These are phyloP conservation scores for Phrynocephalus versicolor DNA, from an alignment of 2,113 vertebrate genomes.

Conservation along the genomic window DNA sequence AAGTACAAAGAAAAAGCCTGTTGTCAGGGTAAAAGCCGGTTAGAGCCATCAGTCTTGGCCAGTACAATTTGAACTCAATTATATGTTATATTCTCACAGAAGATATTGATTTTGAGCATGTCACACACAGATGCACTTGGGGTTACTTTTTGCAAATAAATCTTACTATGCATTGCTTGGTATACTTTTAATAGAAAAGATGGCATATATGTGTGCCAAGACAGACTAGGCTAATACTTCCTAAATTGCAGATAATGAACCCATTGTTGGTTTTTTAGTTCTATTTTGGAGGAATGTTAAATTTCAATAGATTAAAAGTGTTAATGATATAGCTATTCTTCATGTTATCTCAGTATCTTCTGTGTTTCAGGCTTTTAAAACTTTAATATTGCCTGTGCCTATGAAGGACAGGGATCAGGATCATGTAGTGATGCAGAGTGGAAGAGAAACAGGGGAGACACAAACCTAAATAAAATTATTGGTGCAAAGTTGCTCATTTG, in stretches of 20 bases:
- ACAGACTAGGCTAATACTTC: no score
- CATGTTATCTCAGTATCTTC: not conserved
- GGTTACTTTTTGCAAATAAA: not conserved
- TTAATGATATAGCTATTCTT: not conserved
- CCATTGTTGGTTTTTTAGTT: no score
- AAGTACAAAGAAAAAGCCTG: not conserved
- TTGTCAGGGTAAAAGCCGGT: not conserved
- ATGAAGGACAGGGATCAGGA: no score
- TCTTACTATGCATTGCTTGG: not conserved
- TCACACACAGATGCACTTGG: not conserved
- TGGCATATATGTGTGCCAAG: no score
- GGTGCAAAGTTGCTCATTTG: no score
- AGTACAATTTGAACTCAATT: not conserved
- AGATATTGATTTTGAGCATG: not conserved
- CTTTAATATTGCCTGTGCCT: no score
- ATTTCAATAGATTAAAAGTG: not conserved
- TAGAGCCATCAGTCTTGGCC: not conserved
- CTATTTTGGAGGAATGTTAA: no score
- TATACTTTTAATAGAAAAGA: not conserved
- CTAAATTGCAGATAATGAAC: no score
- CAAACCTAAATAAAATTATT: no score
- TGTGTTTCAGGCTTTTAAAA: no score
- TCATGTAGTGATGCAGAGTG: no score
- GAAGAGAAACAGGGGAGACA: no score
- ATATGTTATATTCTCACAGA: not conserved